These are phyloP conservation scores for Anoplolepis gracilipes DNA, from an alignment of 1,140 invertebrate genomes.

Conservation along the genomic window DNA sequence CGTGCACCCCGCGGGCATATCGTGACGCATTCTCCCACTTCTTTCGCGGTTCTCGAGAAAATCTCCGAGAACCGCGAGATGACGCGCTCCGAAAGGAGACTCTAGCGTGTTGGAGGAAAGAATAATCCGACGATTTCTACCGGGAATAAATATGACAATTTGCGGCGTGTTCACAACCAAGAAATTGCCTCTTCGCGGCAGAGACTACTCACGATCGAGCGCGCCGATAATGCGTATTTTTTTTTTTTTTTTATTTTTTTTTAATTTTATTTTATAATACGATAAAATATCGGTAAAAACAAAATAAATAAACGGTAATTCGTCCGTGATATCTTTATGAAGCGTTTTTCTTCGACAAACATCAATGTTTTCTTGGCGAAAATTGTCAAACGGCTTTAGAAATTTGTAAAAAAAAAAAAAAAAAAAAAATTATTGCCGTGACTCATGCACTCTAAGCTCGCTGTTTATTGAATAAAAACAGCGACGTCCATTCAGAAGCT, in stretches of 20 bases:
- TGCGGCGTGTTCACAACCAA: conserved; percentile 1
- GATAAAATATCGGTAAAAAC: too few relatives aligned
- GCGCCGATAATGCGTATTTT: background rate
- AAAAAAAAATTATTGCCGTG: background rate
- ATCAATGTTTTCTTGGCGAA: background rate
- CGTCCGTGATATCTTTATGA: too few relatives aligned
- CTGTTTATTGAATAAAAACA: conserved; percentile 27
- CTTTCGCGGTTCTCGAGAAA: background rate
- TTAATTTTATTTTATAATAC: too few relatives aligned
- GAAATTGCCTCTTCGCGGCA: conserved; percentile 11
- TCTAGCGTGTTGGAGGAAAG: background rate
- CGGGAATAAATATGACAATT: conserved; percentile 29
- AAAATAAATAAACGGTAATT: too few relatives aligned
- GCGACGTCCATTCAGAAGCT: conserved; percentile 10
- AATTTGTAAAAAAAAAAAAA: background rate
- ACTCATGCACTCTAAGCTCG: background rate
- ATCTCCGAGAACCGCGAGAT: conserved; percentile 16
- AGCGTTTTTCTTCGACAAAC: too few relatives aligned
- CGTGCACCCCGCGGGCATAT: background rate
- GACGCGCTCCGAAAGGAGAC: background rate
- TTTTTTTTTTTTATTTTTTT: background rate
- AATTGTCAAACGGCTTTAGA: background rate
- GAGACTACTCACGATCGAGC: background rate
- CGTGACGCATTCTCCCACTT: conserved; percentile 48
- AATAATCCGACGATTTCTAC: conserved; percentile 6